Base-by-base conservation (phyloP, 1,140 invertebrate species). In the Cardiocondyla obscurior region DNA sequence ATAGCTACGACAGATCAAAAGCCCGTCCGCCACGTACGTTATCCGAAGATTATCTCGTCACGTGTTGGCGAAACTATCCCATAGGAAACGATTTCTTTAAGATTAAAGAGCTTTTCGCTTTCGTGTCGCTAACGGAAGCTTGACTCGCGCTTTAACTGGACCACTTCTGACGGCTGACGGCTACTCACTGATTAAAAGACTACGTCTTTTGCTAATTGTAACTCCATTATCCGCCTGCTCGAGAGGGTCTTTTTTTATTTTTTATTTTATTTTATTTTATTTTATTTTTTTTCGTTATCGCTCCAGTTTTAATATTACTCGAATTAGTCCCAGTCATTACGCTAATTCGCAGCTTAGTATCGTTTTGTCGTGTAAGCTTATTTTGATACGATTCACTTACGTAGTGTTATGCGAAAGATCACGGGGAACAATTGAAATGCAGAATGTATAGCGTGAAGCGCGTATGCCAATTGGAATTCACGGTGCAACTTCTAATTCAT, bases 51-150 rank as follows among this genome's bases (percentile, higher is more conserved):
- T 81, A 74, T 64, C 69, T 84, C 55, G 14, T 55, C 49, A 39
- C 53, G 67, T 53, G 64, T 89, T 82, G 83, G 79, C 77, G 84
- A 84, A 87, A 81, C 74, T n/a, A 60, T 77, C 60, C 62, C 82
- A 51, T 46, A 58, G 82, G 74, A 76, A 76, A 79, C 77, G 39
- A 69, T 81, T 87, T 82, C 73, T 57, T 51, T 8, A 69, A 69
- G 85, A 84, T 87, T 87, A 87, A 81, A 58, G 69, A 81, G n/a
- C 84, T 87, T 87, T 87, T 36, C 49, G 28, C 49, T 73, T 76
- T 53, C 30, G 28, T 55, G 14, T 39, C 3, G 16, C 22, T 14
- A 70, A 16, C 33, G 10, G 44, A 85, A 70, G 62, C 53, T 44
- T 4, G 42, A 44, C 28, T 55, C 22, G 22, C 16, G 19, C n/a